Base-by-base conservation (phyloP, 2,888 invertebrate genomes). In the Psococerastis gibbosa region DNA sequence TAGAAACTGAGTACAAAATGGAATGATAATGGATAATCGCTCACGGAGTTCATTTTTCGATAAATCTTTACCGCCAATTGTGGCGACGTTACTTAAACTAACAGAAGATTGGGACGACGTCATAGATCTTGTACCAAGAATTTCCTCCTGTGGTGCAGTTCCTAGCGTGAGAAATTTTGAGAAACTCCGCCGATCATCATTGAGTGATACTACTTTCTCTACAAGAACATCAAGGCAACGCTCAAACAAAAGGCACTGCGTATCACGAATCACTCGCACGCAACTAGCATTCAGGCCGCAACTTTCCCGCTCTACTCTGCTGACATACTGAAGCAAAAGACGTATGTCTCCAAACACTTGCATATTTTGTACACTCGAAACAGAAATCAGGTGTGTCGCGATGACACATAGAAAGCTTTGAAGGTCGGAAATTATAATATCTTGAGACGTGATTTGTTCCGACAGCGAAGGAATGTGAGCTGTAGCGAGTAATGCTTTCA, bases 291-390 rank as follows among this genome's bases (percentile, higher is more conserved):
- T 55, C 35, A 52, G 52, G 1, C 57, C 60, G 44, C 62, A 57
- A 54, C 35, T 55, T 50, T 51, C 60, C 52, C 48, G 43, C 46
- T 63, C 64, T 35, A 54, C 54, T 17, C 62, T 49, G 51, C 66
- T 65, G 33, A 69, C 57, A 57, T 68, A 72, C 45, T 67, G 65
- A 49, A 75, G 58, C 56, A 70, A 63, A 51, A 70, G 59, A 55
- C 74, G 70, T 27, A 74, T 58, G 51, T 75, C 74, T 20, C 64
- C 58, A 35, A 73, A 58, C 22, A 63, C 60, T 53, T 66, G 65
- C 55, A 64, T 60, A 33, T 63, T 57, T 48, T 61, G 57, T 46
- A 51, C 58, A 3, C 65, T 66, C 1, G 64, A 59, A 4, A 59
- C 56, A 47, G 61, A 61, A 16, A 67, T 48, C 20, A 63, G 54